Base-by-base conservation (phyloP, 2,888 invertebrate species). In the Agrochola lychnidis region DNA sequence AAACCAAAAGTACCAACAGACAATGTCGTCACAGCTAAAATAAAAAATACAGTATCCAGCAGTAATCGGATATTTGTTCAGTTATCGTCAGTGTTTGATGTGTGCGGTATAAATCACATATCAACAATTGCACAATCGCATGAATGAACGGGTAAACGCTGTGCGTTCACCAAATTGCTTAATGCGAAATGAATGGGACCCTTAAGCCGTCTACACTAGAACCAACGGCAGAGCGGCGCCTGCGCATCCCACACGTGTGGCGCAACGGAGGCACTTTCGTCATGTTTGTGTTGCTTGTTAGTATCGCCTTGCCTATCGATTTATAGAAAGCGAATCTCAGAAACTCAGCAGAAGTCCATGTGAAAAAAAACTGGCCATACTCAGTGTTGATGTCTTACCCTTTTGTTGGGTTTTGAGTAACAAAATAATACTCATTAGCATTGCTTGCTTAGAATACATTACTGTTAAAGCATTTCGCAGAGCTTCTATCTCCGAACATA, bases 131-230 rank as follows among this genome's bases (percentile, higher is more conserved):
- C 93, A 91, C 92, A 94, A 94, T 89, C 89, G 88, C 88, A 94
- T 96, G 96, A 96, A 96, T 96, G 96, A 94, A 95, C 93, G 92
- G 91, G 93, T 93, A 95, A 95, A 94, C 92, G 91, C 92, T 93
- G 92, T 93, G 94, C 94, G 93, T 94, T 95, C 93, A 95, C 95
- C 88, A 94, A 95, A 95, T 96, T 96, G 95, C 96, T 95, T 94
- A 95, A 96, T 92, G 94, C 94, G 92, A 95, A 96, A 95, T 96
- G 96, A 96, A 96, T 96, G 96, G 93, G 94, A 93, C 94, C 94
- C 94, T 93, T 94, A 94, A 94, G 93, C 92, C 90, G 91, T 91
- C 92, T 92, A 93, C 92, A 92, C 90, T 91, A 91, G 91, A 93
- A 89, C 87, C 89, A 92, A 89, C 92, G 92, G 91, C 92, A 90